phyloP scores from a whole-genome alignment of 2,113 vertebrate genomes.

The Synchiropus splendidus region DNA sequence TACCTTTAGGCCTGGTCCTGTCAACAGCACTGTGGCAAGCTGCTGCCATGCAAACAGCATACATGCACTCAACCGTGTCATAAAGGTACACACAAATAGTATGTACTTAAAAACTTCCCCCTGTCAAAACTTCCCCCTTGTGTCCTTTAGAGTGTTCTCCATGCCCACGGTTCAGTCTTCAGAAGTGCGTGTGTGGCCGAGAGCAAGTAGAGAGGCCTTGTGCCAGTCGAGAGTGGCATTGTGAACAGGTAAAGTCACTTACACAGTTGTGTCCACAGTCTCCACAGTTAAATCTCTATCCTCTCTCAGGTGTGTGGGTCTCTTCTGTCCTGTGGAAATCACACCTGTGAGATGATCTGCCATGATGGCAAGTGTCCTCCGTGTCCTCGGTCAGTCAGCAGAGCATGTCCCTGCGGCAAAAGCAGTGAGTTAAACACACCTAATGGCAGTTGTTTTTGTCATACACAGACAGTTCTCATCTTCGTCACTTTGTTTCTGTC shows the following conservation, averaged over 20 bases:
- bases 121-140: slow-evolving; percentile 5
- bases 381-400: slow-evolving; percentile 84
- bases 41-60: slow-evolving; percentile 80
- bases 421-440: slow-evolving; percentile 69
- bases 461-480: neutral
- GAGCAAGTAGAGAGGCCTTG: slow-evolving; percentile 76
- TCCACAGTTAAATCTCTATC: neutral
- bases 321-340: slow-evolving; percentile 81
- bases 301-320: slow-evolving; percentile 73
- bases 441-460: neutral
- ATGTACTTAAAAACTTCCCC: too few species aligned
- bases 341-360: slow-evolving; percentile 84
- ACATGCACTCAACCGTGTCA: slow-evolving; percentile 37
- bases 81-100: slow-evolving; percentile 24
- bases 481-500: neutral
- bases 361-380: slow-evolving; percentile 79
- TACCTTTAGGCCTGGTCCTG: slow-evolving; percentile 75
- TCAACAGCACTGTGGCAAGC: slow-evolving; percentile 64
- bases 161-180: slow-evolving; percentile 83
- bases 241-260: slow-evolving; percentile 65
- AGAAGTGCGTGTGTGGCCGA: slow-evolving; percentile 81
- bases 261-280: neutral
- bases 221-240: slow-evolving; percentile 82
- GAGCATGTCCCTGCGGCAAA: slow-evolving; percentile 87
- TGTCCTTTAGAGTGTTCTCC: slow-evolving; percentile 66